Evolutionary conservation across 2,888 invertebrate species (phyloP), one percentile per base, ranked within the genome.

Genomic region (Tetragonula carbonaria): DNA sequence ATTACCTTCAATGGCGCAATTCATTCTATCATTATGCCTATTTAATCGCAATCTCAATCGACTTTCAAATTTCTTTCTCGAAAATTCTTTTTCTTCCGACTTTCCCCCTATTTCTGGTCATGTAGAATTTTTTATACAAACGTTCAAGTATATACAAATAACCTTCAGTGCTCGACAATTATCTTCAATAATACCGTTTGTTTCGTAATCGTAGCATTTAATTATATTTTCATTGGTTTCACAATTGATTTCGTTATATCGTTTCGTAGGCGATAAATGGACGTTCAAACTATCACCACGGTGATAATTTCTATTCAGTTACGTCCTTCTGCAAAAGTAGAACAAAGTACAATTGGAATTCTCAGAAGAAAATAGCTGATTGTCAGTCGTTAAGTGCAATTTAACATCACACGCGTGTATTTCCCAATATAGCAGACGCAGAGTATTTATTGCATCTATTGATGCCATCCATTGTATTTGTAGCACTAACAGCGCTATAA

Each of bases 271-370:
- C 13, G 57, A 33, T 14, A 38, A 66, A 63, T 55, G 57, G 33
- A 74, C 14, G 65, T 80, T 76, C 74, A 57, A 78, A 57, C 67
- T 62, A 79, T 65, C 28, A 63, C 66, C 72, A 75, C 50, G 53
- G 70, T 45, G 68, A 71, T 84, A 82, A 84, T 84, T 50, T 66
- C 66, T 14, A 45, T 59, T 45, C 82, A 59, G 74, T 71, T 74
- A 81, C 74, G 45, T 59, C 70, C 38, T 13, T 38, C 6, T 33
- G 28, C 23, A 57, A 66, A 82, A 66, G 53, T 59, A 59, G 82
- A 70, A 28, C 74, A 62, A 33, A 55, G 55, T 66, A 45, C 63
- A 70, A 81, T 65, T 65, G 70, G 51, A 71, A 53, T 63, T 70
- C 4, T 38, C 18, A 23, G 51, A 57, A n/a, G n/a, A n/a, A 59